A percentile compares a stretch with the other conserved stretches of the same genome.
Evolutionary conservation across 2,797 vertebrate species (phyloP).

Genomic region (Sparidentex hasta): DNA sequence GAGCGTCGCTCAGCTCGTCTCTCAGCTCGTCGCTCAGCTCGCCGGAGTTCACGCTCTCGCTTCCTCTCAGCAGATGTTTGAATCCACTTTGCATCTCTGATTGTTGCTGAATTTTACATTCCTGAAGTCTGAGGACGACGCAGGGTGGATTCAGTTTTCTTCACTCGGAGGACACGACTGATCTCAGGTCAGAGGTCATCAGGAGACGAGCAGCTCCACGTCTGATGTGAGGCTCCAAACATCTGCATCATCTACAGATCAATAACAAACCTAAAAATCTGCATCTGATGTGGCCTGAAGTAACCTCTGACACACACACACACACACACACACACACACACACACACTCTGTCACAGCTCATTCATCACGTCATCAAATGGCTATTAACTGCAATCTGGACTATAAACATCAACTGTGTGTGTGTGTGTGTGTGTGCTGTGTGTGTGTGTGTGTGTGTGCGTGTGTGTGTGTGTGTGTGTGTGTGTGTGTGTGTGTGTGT

Average conservation of each 20-base stretch:
- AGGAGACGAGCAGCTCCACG: too few relatives aligned
- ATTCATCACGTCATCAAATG: conserved; percentile 19
- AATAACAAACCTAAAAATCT: too few relatives aligned
- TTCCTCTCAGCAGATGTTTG: conserved; percentile 24
- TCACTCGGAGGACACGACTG: too few relatives aligned
- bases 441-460: conserved; percentile 11
- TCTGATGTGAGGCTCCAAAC: too few relatives aligned
- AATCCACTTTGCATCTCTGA: conserved; percentile 14
- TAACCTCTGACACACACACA: too few relatives aligned
- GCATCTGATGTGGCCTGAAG: too few relatives aligned
- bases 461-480: conserved; percentile 10
- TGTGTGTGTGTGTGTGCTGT: neutral
- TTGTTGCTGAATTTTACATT: neutral
- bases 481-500: conserved; percentile 12
- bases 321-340: conserved; percentile 5
- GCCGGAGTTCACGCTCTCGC: conserved; percentile 2
- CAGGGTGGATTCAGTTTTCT: too few relatives aligned
- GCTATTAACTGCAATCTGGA: conserved; percentile 36
- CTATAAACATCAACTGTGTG: conserved; percentile 34
- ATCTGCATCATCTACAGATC: too few relatives aligned
- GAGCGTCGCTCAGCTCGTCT: neutral
- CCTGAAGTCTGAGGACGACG: too few relatives aligned
- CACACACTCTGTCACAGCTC: neutral
- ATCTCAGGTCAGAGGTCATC: too few relatives aligned
- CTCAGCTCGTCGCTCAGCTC: neutral